Base-by-base conservation (phyloP, 1,140 invertebrate species). In the Pseudomyrmex dendroicus region DNA sequence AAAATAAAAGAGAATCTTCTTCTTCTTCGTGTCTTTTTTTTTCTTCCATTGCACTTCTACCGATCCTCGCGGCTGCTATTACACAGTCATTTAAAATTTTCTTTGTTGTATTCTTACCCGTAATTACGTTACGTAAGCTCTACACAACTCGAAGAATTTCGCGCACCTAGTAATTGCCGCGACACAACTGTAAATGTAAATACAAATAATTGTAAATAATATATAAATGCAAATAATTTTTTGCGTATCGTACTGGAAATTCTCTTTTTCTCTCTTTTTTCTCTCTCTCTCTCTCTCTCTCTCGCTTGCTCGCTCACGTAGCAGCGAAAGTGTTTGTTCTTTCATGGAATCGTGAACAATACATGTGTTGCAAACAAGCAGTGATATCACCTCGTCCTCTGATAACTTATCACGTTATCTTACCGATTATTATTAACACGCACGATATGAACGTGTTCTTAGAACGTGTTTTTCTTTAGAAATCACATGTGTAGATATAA, bases 91-190 rank as follows among this genome's bases (percentile, higher is more conserved):
- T 68, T 57, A 46, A 56, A 68, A 68, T 57, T 57, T 15, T 22
- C 35, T 46, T 13, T 15, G 48, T 64, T 17, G 62, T 35, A 83
- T 84, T 70, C 64, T 54, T 80, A 56, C 13, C 20, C 64, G n/a
- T 86, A 73, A 86, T 80, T 66, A 56, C 35, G 76, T 86, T 86
- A 66, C 48, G 74, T 56, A 85, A 86, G 20, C 44, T 56, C 56
- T 46, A n/a, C 10, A 20, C 17, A 48, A 46, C n/a, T 64, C 15
- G 4, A 63, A n/a, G 61, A 66, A 85, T 85, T 85, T 86, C 48
- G 61, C 48, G 35, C 52, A 82, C 15, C 67, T 52, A 70, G 44
- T 73, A 22, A n/a, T 9, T 76, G 50, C 52, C 54, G 57, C 63
- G 50, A 35, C 57, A 46, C 35, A 35, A 35, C 35, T 35, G 68